Base-by-base conservation (phyloP, 2,888 invertebrate species). In the Brachyopa scutellaris region DNA sequence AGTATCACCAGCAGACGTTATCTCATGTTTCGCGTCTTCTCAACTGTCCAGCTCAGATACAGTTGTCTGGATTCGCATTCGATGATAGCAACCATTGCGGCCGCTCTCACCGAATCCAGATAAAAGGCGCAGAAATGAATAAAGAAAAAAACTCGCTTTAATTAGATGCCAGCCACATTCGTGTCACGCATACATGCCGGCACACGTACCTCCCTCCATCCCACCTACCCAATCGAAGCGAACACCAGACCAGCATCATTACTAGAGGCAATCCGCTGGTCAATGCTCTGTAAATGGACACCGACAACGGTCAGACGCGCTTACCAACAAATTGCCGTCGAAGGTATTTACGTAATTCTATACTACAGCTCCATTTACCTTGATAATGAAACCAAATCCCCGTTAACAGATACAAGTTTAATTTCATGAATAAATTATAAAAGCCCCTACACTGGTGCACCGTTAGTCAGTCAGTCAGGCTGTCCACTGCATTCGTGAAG, bases 331-430 rank as follows among this genome's bases (percentile, higher is more conserved):
- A 78, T 53, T 59, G 40, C 51, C 55, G 53, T 40, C 61, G 26
- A 62, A 61, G 66, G 15, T 53, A 53, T 33, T 64, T 62, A 72
- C 26, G 78, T 51, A 79, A 79, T 62, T 53, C 49, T 33, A 73
- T 31, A 79, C 79, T 67, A 47, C 19, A 73, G 79, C 66, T 73
- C 73, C 61, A 73, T 31, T 79, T 73, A 79, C 79, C 79, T 79
- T 79, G 79, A 67, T 79, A 79, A 67, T 79, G 79, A 79, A 79
- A 79, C 66, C 61, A 61, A 61, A 53, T 33, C 31, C 45, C 61
- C 73, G 79, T 73, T 73, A 67, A 61, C 67, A 67, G 61, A 61
- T 79, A 73, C 47, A 49, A 51, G 45, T 53, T 38, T 9, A 66
- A 61, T 57, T 51, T 23, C 61, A 31, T 55, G 53, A 38, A 79